These are phyloP conservation scores for Collichthys lucidus DNA, from an alignment of 2,113 vertebrate species.

Conservation along the genomic window DNA sequence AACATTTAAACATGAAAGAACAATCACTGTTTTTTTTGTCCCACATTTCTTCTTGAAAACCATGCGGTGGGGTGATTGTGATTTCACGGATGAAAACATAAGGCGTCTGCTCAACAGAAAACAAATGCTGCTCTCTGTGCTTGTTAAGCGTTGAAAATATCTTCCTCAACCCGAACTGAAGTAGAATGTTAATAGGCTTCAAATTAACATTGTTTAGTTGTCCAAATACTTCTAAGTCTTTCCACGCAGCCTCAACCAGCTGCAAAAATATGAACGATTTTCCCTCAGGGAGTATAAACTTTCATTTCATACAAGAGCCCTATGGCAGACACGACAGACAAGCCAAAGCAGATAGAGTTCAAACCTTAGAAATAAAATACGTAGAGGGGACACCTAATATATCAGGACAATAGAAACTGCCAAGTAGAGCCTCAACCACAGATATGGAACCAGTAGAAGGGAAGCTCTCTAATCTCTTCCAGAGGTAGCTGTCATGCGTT, in stretches of 20 bases:
- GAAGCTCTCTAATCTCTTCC: constrained; percentile 55
- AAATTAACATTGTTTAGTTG: constrained; percentile 81
- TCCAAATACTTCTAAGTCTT: constrained; percentile 68
- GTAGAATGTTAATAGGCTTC: constrained; percentile 76
- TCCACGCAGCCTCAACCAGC: constrained; percentile 67
- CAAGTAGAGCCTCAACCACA: constrained; percentile 35
- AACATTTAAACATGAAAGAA: constrained; percentile 44
- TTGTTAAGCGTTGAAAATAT: constrained; percentile 66
- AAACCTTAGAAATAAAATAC: constrained; percentile 66
- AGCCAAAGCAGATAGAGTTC: constrained; percentile 54
- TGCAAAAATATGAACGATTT: constrained; percentile 76
- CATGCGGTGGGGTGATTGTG: constrained; percentile 3
- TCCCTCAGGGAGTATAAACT: constrained; percentile 75
- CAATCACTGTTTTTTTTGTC: constrained; percentile 36
- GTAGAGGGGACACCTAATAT: constrained; percentile 48
- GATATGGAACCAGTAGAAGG: constrained; percentile 50
- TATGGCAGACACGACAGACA: constrained; percentile 54
- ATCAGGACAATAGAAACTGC: constrained; percentile 50
- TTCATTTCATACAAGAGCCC: constrained; percentile 61
- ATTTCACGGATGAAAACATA: constrained; percentile 65
- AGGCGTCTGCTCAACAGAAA: constrained; percentile 58
- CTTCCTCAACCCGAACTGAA: constrained; percentile 64
- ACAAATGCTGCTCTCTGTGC: constrained; percentile 57
- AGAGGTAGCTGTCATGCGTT: constrained; percentile 41
- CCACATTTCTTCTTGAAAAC: constrained; percentile 15